These are phyloP conservation scores for Eulemur coronatus DNA, from an alignment of 2,797 vertebrate species.

Conservation along the genomic window DNA sequence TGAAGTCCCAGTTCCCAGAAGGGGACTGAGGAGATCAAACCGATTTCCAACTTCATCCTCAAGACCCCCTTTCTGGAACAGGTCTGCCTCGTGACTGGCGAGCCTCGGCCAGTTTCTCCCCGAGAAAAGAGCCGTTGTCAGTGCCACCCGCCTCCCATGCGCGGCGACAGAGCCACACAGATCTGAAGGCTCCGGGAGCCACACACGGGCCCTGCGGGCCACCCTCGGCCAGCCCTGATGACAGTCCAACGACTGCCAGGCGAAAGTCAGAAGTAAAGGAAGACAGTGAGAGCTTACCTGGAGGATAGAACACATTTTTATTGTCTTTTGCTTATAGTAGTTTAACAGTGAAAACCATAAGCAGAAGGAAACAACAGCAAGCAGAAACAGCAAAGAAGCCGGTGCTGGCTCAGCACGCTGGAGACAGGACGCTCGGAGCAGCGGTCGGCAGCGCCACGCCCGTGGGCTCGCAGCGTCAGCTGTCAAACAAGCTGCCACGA, in stretches of 20 bases:
- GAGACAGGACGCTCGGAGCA: fast-evolving
- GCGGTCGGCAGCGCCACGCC: fast-evolving
- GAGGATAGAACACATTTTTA: fast-evolving
- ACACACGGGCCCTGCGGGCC: too few relatives aligned
- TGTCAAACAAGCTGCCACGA: fast-evolving
- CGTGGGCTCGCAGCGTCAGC: fast-evolving
- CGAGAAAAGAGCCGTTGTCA: not conserved
- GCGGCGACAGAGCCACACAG: fast-evolving
- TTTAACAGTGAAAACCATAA: not conserved
- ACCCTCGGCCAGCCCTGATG: too few relatives aligned
- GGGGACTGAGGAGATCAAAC: not conserved
- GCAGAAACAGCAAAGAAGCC: not conserved
- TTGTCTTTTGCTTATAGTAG: not conserved
- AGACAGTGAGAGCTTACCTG: fast-evolving
- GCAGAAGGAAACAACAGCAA: not conserved
- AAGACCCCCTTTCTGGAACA: not conserved
- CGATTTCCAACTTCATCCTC: not conserved
- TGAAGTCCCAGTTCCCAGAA: fast-evolving
- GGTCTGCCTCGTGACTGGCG: fast-evolving
- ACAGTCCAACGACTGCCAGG: fast-evolving
- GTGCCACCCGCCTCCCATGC: fast-evolving
- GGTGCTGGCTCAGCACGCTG: fast-evolving
- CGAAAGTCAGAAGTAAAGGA: fast-evolving
- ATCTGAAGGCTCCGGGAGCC: fast-evolving
- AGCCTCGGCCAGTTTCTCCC: not conserved